Evolutionary conservation across 2,113 vertebrate genomes (phyloP).

Genomic region (Oreamnos americanus): DNA sequence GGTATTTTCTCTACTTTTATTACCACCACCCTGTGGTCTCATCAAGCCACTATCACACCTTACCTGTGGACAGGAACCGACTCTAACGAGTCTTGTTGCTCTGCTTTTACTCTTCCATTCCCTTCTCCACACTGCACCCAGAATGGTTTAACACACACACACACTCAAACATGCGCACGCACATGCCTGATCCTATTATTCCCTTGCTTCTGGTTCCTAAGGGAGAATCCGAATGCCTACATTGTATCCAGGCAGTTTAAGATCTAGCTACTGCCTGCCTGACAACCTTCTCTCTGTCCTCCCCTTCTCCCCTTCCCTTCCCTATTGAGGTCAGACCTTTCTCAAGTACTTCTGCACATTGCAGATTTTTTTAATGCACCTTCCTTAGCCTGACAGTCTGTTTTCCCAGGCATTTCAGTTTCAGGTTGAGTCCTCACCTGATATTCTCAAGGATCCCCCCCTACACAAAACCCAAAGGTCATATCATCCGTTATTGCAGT

Average conservation of each 20-base stretch:
- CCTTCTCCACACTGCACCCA: background rate
- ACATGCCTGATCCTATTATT: background rate
- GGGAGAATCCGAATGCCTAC: background rate
- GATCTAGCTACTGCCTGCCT: background rate
- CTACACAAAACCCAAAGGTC: background rate
- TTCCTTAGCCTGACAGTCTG: background rate
- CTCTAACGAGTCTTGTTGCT: background rate
- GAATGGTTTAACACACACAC: background rate
- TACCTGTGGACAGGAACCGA: background rate
- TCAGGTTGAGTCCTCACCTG: background rate
- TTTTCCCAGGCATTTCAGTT: background rate
- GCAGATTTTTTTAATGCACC: background rate
- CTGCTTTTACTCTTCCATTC: background rate
- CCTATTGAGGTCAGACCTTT: background rate
- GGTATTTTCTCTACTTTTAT: background rate
- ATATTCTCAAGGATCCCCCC: background rate
- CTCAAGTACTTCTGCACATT: background rate
- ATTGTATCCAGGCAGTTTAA: background rate
- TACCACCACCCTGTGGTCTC: background rate
- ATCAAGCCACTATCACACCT: background rate
- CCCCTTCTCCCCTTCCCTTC: background rate
- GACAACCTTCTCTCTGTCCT: background rate
- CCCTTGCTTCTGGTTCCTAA: background rate
- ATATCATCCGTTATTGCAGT: background rate
- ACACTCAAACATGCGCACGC: fast-evolving